Base-by-base conservation (phyloP, 2,113 vertebrate species). In the Aix galericulata region DNA sequence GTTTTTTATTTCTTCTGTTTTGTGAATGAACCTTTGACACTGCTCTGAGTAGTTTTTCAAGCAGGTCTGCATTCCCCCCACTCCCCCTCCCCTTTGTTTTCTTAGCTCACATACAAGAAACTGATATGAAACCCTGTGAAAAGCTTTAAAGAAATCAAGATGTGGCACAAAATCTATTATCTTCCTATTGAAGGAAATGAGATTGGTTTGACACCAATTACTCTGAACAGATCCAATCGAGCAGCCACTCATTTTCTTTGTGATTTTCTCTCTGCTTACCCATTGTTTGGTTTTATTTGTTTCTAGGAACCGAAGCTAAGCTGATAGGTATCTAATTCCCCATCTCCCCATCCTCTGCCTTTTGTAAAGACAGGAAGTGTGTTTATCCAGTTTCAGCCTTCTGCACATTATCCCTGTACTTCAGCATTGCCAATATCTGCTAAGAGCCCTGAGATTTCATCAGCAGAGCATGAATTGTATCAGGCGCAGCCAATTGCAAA, bases 131-230 rank as follows among this genome's bases (percentile, higher is more conserved):
- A 80, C 67, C 59, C 58, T 42, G 17, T 40, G 81, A 50, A 89
- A 93, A 73, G 48, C 88, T 83, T 80, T 40, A 64, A 42, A 82
- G 74, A 69, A 86, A 79, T 91, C 59, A 83, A 84, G 59, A 83
- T 55, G 48, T 64, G 77, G 83, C 82, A 87, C 77, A 89, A 91
- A 91, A 83, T 94, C 73, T 86, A 64, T 94, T 80, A 53, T 73
- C 36, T 63, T 64, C 55, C 42, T 80, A 13, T 46, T 73, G 59
- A 93, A 91, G 77, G 50, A 86, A 89, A 81, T 0, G 0, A 83
- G 53, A 84, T 77, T 91, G 77, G 63, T 93, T 93, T 89, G 93
- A 77, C 77, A 91, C n/a, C 77, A 93, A 56, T 96, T 96, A 68
- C 73, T 91, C 68, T 68, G 58, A 89, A 63, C 59, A 77, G 77